Evolutionary conservation across 1,140 invertebrate species (phyloP), one percentile per base, ranked within the genome.

Genomic region (Popillia japonica): DNA sequence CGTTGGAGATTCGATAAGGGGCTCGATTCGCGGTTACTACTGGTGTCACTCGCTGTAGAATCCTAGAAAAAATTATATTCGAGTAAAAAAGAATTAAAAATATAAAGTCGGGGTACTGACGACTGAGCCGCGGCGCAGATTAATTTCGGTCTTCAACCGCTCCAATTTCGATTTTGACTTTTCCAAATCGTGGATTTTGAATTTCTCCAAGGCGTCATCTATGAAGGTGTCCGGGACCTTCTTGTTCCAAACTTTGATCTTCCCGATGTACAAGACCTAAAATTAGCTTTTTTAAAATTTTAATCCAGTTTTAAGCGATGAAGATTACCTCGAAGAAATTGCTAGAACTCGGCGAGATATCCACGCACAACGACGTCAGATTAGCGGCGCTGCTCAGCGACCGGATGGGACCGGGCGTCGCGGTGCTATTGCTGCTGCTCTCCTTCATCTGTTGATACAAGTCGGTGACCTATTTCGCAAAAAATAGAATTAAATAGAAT

Each of bases 181-280:
- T 78, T 86, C 85, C 3, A 92, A 88, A 83, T 96, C 94, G 84
- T 95, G 92, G 11, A 91, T 89, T 68, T 92, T 91, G 83, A 98
- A 96, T 86, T 95, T 96, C 75, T 93, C 90, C 41, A 98, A 87
- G 10, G 96, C 94, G 84, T 97, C 96, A 85, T 99, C 96, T 78
- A 98, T 96, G 81, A 98, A 94, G 0, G 92, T 91, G 81, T 95
- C 93, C 4, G 95, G 93, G 20, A 97, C 94, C 85, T 95, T 96
- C 85, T 93, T 91, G 85, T 94, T 92, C 41, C 93, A 93, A 77
- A 96, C 93, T 79, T 93, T 92, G 8, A 96, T 95, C 88, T 96
- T 96, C 2, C 96, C 96, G 77, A 96, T 92, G 85, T 97, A 97
- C 61, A 96, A 88, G 0, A 96, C 94, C 93, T 96, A 85, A 34